Percentiles rank a stretch among this genome's conserved stretches.
phyloP scores from a whole-genome alignment of 2,888 invertebrate genomes.

The Bibio marci region DNA sequence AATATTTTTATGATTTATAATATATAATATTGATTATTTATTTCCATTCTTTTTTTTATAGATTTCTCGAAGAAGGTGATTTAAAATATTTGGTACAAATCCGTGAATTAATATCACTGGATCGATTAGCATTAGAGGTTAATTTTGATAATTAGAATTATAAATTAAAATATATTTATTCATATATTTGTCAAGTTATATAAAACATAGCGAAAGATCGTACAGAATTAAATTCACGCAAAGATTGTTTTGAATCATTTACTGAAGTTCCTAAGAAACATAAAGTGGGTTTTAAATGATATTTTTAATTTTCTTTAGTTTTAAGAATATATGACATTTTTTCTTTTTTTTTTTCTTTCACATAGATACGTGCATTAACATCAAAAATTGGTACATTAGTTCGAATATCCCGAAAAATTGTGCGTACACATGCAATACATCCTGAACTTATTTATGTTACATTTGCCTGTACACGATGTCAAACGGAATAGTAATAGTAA shows the following conservation, averaged over 20 bases:
- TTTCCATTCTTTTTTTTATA: conserved; percentile 23
- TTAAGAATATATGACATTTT: too few species aligned
- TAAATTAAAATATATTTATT: conserved; percentile 89
- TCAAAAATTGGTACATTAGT: conserved; percentile 89
- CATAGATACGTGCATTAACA: conserved; percentile 62
- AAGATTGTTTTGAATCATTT: conserved; percentile 88
- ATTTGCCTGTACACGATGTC: conserved; percentile 91
- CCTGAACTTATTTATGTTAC: conserved; percentile 84
- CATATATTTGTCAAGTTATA: conserved; percentile 86
- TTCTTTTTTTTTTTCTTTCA: too few species aligned
- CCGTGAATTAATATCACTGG: conserved; percentile 66
- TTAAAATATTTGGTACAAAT: conserved; percentile 77
- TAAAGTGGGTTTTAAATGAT: conserved; percentile 33
- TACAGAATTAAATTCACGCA: conserved; percentile 49
- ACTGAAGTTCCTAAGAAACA: conserved; percentile 80
- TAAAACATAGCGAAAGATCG: conserved; percentile 75
- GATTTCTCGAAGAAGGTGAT: conserved; percentile 73
- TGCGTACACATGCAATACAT: conserved; percentile 96
- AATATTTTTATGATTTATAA: too few species aligned
- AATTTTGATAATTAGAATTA: conserved; percentile 87
- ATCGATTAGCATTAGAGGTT: conserved; percentile 76
- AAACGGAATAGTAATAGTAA: too few species aligned
- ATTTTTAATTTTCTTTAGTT: not conserved
- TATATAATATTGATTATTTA: too few species aligned
- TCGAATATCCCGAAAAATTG: conserved; percentile 88